phyloP scores from a whole-genome alignment of 2,888 invertebrate genomes.

The Polyommatus icarus region DNA sequence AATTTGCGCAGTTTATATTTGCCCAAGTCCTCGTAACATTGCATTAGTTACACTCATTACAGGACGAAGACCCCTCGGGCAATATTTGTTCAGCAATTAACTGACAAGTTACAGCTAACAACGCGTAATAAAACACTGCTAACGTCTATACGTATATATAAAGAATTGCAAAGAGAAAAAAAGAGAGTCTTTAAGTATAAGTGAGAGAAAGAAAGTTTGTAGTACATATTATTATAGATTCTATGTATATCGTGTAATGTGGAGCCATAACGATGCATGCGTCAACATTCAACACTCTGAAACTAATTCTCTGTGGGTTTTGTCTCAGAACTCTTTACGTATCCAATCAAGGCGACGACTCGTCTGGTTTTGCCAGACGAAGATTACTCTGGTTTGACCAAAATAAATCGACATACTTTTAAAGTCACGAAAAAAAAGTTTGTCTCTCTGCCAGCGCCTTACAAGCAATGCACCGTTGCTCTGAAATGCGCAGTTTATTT shows the following conservation, averaged over 20 bases:
- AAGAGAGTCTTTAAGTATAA: neutral
- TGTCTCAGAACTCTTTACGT: neutral
- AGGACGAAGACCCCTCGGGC: constrained; percentile 8
- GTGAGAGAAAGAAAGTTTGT: too few relatives aligned
- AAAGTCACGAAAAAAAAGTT: neutral
- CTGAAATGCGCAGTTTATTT: neutral
- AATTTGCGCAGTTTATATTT: constrained; percentile 1
- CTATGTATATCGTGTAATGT: too few relatives aligned
- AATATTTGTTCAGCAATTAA: constrained; percentile 19
- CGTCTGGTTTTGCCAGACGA: neutral
- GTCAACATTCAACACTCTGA: too few relatives aligned
- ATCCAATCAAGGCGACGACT: neutral
- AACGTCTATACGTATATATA: neutral
- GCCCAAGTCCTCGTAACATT: neutral
- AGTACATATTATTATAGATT: too few relatives aligned
- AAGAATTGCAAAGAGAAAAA: neutral
- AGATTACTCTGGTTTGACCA: too few relatives aligned
- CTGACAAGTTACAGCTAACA: neutral
- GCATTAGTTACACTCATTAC: constrained; percentile 6
- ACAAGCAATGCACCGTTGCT: too few relatives aligned
- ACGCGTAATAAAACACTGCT: neutral
- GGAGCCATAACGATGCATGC: too few relatives aligned
- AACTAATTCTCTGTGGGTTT: neutral
- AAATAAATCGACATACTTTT: neutral
- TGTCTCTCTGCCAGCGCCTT: neutral